phyloP scores from a whole-genome alignment of 1,140 invertebrate species.

The Calliopsis andreniformis region DNA sequence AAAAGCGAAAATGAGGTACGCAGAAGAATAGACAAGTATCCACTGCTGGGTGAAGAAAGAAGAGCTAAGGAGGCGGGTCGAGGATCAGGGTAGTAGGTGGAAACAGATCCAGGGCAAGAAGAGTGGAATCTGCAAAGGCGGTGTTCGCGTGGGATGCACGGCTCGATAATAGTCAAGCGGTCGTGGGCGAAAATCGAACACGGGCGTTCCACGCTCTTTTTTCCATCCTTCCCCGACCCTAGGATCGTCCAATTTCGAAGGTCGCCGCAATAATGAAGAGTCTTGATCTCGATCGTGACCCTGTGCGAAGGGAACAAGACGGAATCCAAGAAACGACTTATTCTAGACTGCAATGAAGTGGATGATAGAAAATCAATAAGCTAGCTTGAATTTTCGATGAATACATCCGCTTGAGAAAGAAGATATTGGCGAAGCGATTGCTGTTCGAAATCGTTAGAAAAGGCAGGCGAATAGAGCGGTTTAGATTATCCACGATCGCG shows the following conservation, averaged over 20 bases:
- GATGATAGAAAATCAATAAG: constrained; percentile 3
- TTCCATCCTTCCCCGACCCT: neutral
- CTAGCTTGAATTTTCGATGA: constrained; percentile 6
- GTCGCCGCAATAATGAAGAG: neutral
- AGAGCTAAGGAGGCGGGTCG: neutral
- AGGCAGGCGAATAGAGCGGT: neutral
- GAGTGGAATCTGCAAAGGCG: constrained; percentile 54
- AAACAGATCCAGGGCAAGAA: neutral
- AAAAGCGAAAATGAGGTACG: too few relatives aligned
- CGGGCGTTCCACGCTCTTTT: constrained; percentile 4
- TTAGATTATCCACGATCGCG: neutral
- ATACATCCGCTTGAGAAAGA: neutral
- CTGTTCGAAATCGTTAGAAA: too few relatives aligned
- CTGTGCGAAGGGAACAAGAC: neutral
- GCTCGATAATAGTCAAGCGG: constrained; percentile 66
- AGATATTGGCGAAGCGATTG: neutral
- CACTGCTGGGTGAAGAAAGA: neutral
- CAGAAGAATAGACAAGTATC: neutral
- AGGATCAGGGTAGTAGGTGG: neutral
- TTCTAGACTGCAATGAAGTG: neutral
- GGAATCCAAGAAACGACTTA: neutral
- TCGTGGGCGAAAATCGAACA: constrained; percentile 58
- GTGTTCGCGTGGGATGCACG: constrained; percentile 65
- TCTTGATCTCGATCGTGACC: too few relatives aligned
- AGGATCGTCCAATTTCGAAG: constrained; percentile 8